Evolutionary conservation across 2,888 invertebrate species (phyloP).

Genomic region (Trichacis sp.): DNA sequence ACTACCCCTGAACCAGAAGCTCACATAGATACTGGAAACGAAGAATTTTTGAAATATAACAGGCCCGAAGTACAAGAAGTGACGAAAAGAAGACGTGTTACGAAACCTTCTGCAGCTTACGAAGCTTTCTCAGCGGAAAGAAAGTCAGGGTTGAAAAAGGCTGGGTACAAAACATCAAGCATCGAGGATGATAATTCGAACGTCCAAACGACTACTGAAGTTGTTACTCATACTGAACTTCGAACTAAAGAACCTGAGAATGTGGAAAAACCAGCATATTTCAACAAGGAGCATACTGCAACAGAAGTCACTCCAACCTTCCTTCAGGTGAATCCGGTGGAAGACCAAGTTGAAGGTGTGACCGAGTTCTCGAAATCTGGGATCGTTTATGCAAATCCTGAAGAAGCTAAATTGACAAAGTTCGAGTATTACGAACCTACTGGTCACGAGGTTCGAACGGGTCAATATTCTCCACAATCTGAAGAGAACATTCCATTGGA

Average conservation of each 20-base stretch:
- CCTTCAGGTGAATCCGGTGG: conserved; percentile 15
- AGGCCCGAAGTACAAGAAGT: conserved; percentile 44
- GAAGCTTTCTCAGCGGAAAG: conserved; percentile 44
- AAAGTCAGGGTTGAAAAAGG: conserved; percentile 46
- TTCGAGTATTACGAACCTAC: conserved; percentile 46
- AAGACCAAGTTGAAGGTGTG: conserved; percentile 24
- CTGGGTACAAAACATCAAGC: conserved; percentile 47
- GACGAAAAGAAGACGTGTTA: conserved; percentile 46
- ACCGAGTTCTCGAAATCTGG: conserved; percentile 14
- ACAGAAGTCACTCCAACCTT: conserved; percentile 27
- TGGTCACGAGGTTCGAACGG: conserved; percentile 21
- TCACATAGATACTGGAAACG: conserved; percentile 15
- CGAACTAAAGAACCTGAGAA: not conserved
- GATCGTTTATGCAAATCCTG: conserved; percentile 21
- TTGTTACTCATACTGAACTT: not conserved
- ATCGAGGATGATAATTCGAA: conserved; percentile 22
- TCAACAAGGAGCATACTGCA: conserved; percentile 17
- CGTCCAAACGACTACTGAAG: conserved; percentile 13
- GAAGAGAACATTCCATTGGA: conserved; percentile 50
- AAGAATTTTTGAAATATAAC: conserved; percentile 47
- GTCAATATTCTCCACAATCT: conserved; percentile 27
- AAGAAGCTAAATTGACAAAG: conserved; percentile 26
- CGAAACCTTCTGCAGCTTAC: conserved; percentile 47
- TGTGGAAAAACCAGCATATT: not conserved
- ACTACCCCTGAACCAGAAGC: conserved; percentile 32